These are phyloP conservation scores for Lerista edwardsae DNA, from an alignment of 2,797 vertebrate species.

Conservation along the genomic window DNA sequence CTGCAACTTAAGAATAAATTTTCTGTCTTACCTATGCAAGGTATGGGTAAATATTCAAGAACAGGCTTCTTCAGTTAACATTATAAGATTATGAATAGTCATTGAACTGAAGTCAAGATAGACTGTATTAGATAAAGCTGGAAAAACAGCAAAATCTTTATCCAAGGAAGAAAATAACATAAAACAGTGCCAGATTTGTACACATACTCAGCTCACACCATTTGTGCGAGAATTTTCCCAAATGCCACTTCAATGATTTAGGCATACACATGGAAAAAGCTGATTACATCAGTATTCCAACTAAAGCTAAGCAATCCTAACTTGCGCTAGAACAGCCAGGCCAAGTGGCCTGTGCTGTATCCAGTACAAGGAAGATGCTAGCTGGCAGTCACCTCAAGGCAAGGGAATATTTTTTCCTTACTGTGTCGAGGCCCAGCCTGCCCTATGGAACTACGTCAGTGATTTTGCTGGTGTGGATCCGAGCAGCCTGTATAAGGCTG, in stretches of 20 bases:
- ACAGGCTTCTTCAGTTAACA: neutral
- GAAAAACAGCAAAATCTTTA: conserved; percentile 1
- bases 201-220: neutral
- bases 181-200: neutral
- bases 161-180: neutral
- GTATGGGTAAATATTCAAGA: conserved; percentile 15
- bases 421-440: no score
- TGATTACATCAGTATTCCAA: neutral
- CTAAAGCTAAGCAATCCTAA: neutral
- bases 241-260: neutral
- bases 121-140: neutral
- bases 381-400: no score
- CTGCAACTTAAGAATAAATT: neutral
- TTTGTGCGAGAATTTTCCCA: neutral
- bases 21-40: neutral
- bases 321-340: no score
- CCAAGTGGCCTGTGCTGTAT: no score
- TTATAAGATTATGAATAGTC: neutral
- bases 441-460: no score
- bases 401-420: no score
- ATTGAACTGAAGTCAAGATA: conserved; percentile 11
- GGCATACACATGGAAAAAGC: neutral
- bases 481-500: no score
- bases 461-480: no score
- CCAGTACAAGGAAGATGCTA: no score